phyloP scores from a whole-genome alignment of 2,888 invertebrate species.

The Hydraecia micacea region DNA sequence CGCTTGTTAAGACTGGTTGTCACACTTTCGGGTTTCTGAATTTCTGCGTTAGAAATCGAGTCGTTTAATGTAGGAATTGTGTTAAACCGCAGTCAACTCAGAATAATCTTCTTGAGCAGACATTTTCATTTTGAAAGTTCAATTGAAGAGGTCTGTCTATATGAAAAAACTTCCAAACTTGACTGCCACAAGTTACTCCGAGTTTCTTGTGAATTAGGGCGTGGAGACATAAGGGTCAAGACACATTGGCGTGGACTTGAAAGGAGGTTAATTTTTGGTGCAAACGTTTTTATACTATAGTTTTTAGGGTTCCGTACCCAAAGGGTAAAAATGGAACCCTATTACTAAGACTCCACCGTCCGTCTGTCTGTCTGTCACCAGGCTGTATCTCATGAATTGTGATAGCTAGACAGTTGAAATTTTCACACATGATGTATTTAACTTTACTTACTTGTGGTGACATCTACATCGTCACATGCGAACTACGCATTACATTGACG shows the following conservation, averaged over 20 bases:
- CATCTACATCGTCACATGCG: not conserved
- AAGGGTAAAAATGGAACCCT: too few relatives aligned
- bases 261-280: not conserved
- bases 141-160: conserved; percentile 21
- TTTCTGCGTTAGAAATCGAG: not conserved
- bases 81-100: not conserved
- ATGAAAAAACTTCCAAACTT: conserved; percentile 21
- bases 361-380: too few relatives aligned
- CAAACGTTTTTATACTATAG: not conserved
- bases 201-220: not conserved
- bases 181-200: not conserved
- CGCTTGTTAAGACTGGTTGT: not conserved
- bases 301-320: too few relatives aligned
- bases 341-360: too few relatives aligned
- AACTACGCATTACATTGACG: not conserved
- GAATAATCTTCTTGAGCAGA: conserved; percentile 23
- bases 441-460: too few relatives aligned
- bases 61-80: not conserved
- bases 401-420: too few relatives aligned
- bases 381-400: too few relatives aligned
- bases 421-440: too few relatives aligned
- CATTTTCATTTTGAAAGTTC: conserved; percentile 33
- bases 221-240: not conserved
- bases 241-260: not conserved
- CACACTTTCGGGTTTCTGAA: not conserved